Conservation (phyloP, 2,113 vertebrate genomes). For the Regulus satrapa region DNA sequence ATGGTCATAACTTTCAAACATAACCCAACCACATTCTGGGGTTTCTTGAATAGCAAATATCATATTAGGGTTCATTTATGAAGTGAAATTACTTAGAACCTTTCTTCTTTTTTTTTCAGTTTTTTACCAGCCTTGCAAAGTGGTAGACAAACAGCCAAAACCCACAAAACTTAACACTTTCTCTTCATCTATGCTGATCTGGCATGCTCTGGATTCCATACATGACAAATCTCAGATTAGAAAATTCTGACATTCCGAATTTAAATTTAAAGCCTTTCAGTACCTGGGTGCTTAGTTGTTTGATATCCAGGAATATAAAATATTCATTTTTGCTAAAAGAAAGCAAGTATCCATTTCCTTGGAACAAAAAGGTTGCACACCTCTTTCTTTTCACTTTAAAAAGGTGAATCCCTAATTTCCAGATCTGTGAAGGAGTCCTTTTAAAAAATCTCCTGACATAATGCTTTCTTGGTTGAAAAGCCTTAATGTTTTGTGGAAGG, state of each 20-base stretch:
- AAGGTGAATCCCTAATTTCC: background rate
- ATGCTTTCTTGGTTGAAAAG: background rate
- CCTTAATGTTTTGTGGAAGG: background rate
- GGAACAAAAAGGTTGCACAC: background rate
- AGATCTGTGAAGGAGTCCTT: background rate
- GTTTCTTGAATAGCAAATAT: background rate
- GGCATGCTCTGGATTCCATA: background rate
- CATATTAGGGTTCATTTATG: background rate
- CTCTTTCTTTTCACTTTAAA: background rate
- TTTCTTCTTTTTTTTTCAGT: background rate
- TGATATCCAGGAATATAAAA: background rate
- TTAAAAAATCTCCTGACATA: background rate
- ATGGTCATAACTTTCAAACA: background rate
- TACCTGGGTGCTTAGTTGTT: background rate
- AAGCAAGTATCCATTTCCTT: background rate
- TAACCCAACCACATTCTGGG: background rate
- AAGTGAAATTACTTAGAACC: background rate
- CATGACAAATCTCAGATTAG: background rate
- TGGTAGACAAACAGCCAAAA: background rate
- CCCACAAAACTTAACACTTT: background rate
- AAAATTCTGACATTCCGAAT: background rate
- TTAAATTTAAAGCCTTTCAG: background rate
- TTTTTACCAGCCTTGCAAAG: background rate
- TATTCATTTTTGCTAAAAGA: background rate
- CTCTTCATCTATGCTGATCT: background rate